These are phyloP conservation scores for Globia sparganii DNA, from an alignment of 2,888 invertebrate genomes.

Conservation along the genomic window DNA sequence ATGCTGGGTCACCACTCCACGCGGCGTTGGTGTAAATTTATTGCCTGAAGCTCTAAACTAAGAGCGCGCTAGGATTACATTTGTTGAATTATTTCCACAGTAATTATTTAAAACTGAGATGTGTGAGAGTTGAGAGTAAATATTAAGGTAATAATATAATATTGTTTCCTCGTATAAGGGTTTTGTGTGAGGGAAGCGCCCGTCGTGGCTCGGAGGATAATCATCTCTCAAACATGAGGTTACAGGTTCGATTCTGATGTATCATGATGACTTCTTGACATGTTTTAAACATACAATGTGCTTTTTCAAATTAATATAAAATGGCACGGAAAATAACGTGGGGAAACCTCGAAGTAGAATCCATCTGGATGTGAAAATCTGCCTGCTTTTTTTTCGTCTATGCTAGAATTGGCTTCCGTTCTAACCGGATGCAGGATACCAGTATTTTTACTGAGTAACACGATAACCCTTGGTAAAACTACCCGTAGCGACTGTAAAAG, in stretches of 20 bases:
- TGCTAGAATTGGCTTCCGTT: too few species aligned
- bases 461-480: too few species aligned
- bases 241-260: not conserved
- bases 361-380: not conserved
- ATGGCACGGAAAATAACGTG: too few species aligned
- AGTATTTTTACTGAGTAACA: too few species aligned
- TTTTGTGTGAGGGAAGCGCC: not conserved
- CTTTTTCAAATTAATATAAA: not conserved
- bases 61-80: constrained; percentile 48
- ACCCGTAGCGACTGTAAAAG: too few species aligned
- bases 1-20: constrained; percentile 59
- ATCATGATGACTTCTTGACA: not conserved
- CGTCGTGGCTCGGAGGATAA: too few species aligned
- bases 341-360: not conserved
- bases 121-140: not conserved
- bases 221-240: not conserved
- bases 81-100: constrained; percentile 54
- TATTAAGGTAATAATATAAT: not conserved
- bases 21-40: constrained; percentile 49
- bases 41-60: constrained; percentile 45
- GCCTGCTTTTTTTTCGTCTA: too few species aligned
- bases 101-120: constrained; percentile 31
- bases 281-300: not conserved
- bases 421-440: too few species aligned
- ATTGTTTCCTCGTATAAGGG: not conserved